phyloP scores from a whole-genome alignment of 2,797 vertebrate genomes.

The Bradypus variegatus region DNA sequence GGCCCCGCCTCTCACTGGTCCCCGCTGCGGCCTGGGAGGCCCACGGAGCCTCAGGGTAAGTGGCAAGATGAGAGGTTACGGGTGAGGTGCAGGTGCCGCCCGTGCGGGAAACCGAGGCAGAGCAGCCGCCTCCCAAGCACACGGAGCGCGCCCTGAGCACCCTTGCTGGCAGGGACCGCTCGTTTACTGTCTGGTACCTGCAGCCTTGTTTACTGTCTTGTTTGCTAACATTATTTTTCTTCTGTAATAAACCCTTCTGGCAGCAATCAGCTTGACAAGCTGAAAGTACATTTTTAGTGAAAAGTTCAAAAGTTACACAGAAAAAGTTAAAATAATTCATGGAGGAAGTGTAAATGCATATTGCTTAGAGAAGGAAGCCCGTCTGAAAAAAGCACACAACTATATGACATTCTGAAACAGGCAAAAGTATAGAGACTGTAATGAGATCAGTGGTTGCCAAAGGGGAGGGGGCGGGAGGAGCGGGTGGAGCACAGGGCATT shows the following conservation, averaged over 20 bases:
- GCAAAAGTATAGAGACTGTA: no score
- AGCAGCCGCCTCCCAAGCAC: accelerated
- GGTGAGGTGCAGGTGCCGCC: no score
- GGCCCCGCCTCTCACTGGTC: neutral
- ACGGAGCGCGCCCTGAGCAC: neutral
- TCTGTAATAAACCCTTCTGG: neutral
- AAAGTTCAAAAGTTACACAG: neutral
- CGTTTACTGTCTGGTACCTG: neutral
- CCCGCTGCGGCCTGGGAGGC: neutral
- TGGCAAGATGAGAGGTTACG: neutral
- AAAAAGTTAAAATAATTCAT: no score
- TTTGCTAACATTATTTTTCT: neutral
- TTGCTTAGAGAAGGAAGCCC: no score
- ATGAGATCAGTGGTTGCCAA: no score
- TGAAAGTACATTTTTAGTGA: neutral
- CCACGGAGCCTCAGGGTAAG: neutral
- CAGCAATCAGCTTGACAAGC: neutral
- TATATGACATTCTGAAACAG: no score
- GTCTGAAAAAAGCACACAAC: no score
- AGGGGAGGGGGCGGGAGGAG: no score
- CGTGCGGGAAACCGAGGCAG: neutral
- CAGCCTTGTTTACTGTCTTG: neutral
- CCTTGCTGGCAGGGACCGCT: neutral
- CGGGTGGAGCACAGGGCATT: no score
- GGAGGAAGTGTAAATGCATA: no score